Base-by-base conservation (phyloP, 2,888 invertebrate genomes). In the Drosophila atripex region DNA sequence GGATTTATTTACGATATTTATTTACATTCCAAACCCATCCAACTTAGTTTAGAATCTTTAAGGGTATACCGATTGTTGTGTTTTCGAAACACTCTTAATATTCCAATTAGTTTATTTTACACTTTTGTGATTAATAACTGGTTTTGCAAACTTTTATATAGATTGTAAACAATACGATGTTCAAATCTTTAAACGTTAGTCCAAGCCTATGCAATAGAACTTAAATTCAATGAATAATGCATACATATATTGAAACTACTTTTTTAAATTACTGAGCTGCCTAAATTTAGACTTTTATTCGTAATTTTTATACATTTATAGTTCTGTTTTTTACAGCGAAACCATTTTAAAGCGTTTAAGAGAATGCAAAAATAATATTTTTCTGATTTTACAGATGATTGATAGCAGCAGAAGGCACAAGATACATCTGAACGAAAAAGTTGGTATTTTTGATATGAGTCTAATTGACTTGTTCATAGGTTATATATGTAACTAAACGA, bases 331-430 rank as follows among this genome's bases (percentile, higher is more conserved):
- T 61, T 73, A 78, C 74, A 85, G 90, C 90, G 90, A 90, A 90
- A 90, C 90, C 90, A 89, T 76, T 78, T 79, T 88, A 80, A 87
- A 88, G 80, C 82, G 83, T 78, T 80, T 69, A 61, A 79, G 72
- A 75, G 46, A 71, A 71, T 51, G 35, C 55, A 60, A 56, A 52
- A 63, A 60, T 30, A 14, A 52, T 35, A 38, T 51, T 11, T 51
- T 61, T 28, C 38, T 41, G 49, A 49, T 23, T 63, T 18, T 49
- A 14, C 23, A 52, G 39, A 39, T 38, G 35, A 45, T 39, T 38
- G 9, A 75, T 78, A 69, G 55, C 41, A 72, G 71, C 70, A 70
- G 73, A 89, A 89, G 89, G 89, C 89, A 89, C 89, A 80, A 78
- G 78, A 80, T 73, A 88, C 84, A 63, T 68, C 58, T 49, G 45